These are phyloP conservation scores for Callithrix jacchus DNA, from an alignment of 2,113 vertebrate species.

Conservation along the genomic window DNA sequence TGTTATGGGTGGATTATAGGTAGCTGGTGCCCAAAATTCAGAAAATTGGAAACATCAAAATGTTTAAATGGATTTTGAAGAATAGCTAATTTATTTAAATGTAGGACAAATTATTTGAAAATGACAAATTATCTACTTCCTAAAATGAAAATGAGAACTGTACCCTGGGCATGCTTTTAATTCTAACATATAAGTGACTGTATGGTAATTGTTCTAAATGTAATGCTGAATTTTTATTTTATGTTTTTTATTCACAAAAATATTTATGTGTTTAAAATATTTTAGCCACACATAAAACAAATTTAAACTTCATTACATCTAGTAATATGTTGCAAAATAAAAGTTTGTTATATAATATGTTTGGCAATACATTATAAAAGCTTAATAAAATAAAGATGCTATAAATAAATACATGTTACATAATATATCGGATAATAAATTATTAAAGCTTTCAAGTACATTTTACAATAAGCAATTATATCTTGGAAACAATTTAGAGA, in stretches of 20 bases:
- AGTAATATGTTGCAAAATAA: background rate
- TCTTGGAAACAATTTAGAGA: background rate
- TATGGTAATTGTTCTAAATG: background rate
- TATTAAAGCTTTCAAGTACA: background rate
- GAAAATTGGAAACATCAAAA: background rate
- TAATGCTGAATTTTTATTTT: background rate
- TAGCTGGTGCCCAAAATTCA: background rate
- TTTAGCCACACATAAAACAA: background rate
- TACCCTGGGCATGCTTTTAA: background rate
- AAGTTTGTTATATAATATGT: background rate
- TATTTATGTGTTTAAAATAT: background rate
- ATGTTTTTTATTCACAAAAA: background rate
- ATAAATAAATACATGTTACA: no score
- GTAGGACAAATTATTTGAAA: background rate
- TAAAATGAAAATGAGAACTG: conserved; percentile 7
- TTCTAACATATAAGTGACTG: background rate
- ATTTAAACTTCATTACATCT: background rate
- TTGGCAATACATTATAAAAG: background rate
- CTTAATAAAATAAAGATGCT: background rate
- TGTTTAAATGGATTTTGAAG: background rate
- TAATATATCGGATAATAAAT: background rate
- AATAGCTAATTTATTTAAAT: background rate
- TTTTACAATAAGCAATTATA: background rate
- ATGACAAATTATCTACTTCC: background rate
- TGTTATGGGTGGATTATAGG: background rate